phyloP scores from a whole-genome alignment of 2,888 invertebrate genomes.

The Pristionchus maxplancki region DNA sequence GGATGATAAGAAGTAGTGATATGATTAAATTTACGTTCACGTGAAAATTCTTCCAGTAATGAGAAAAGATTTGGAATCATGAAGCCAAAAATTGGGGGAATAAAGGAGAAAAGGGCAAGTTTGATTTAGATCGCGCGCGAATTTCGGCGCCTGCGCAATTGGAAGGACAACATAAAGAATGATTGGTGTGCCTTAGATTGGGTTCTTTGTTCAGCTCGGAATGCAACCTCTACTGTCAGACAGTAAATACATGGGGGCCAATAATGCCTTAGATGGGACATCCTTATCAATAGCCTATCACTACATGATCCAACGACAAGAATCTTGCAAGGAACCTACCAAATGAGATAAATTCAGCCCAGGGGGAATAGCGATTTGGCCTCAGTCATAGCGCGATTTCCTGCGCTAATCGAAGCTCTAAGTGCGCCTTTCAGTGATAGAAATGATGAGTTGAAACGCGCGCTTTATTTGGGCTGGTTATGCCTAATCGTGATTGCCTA shows the following conservation, averaged over 20 bases:
- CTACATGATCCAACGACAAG: too few relatives aligned
- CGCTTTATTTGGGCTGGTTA: conserved; percentile 44
- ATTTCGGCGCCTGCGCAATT: background rate
- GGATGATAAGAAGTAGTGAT: background rate
- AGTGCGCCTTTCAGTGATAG: conserved; percentile 35
- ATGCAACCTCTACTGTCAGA: background rate
- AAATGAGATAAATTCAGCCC: too few relatives aligned
- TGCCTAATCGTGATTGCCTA: conserved; percentile 1
- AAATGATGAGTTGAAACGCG: conserved; percentile 43
- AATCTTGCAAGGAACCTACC: too few relatives aligned
- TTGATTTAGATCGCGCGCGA: conserved; percentile 39
- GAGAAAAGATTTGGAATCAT: background rate
- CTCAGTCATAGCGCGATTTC: background rate
- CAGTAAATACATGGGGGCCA: too few relatives aligned
- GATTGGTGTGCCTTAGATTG: conserved; percentile 9
- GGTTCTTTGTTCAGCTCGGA: background rate
- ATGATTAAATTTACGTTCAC: background rate
- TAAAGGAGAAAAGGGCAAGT: background rate
- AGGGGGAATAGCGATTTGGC: background rate
- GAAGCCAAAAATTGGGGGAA: background rate
- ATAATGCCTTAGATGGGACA: too few relatives aligned
- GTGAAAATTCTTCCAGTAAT: background rate
- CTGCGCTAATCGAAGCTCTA: conserved; percentile 15
- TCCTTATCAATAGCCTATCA: too few relatives aligned
- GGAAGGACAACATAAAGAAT: conserved; percentile 30